Conservation (phyloP, 2,888 invertebrate species). For the Congeria kusceri region DNA sequence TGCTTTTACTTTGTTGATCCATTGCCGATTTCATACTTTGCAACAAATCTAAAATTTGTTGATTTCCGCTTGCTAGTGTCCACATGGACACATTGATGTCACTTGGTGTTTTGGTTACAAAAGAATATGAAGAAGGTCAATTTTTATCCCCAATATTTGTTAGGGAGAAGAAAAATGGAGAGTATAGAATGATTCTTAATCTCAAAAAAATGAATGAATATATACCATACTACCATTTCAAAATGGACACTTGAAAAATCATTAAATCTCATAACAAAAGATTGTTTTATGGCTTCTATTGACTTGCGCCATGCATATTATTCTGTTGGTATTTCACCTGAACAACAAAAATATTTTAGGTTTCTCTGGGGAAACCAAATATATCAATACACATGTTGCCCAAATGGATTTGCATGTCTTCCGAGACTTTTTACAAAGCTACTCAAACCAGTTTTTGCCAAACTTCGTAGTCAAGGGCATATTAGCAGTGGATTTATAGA, state of each 20-base stretch:
- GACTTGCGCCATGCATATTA: conserved; percentile 55
- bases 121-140: not conserved
- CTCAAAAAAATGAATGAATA: conserved; percentile 46
- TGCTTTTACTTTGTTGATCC: too few relatives aligned
- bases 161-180: conserved; percentile 40
- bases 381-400: conserved; percentile 21
- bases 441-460: conserved; percentile 59
- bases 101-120: too few relatives aligned
- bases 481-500: conserved; percentile 56
- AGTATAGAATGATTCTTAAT: conserved; percentile 50
- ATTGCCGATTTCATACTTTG: too few relatives aligned
- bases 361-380: conserved; percentile 51
- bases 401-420: conserved; percentile 23
- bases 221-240: conserved; percentile 55
- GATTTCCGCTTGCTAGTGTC: too few relatives aligned
- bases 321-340: conserved; percentile 34
- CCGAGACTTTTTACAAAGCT: conserved; percentile 64
- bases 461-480: conserved; percentile 41
- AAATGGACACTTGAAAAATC: conserved; percentile 58
- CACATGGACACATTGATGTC: too few relatives aligned
- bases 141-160: conserved; percentile 27
- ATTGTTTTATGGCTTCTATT: conserved; percentile 36
- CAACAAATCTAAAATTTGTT: too few relatives aligned
- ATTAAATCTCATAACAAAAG: conserved; percentile 33
- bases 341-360: conserved; percentile 39